Evolutionary conservation across 2,113 vertebrate genomes (phyloP).

Genomic region (Phyllostomus discolor): DNA sequence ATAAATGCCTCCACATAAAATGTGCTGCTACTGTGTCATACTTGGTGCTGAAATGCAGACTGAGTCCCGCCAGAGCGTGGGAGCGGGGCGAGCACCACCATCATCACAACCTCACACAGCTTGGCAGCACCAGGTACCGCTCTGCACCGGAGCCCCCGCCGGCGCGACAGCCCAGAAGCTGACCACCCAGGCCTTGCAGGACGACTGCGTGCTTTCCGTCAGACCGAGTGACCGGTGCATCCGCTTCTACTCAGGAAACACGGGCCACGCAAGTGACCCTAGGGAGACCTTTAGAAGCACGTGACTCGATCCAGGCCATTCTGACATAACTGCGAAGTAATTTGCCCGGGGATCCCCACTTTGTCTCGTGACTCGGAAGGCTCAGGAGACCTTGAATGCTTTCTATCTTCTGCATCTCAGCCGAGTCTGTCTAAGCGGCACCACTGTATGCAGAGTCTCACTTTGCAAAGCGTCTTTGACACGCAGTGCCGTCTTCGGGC

Average conservation of each 20-base stretch:
- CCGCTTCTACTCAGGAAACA: too few species aligned
- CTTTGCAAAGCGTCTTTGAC: not conserved
- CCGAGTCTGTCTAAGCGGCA: not conserved
- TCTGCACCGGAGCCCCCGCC: not conserved
- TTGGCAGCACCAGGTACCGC: not conserved
- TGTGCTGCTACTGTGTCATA: not conserved
- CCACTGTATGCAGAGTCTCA: not conserved
- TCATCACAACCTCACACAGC: not conserved
- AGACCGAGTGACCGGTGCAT: not conserved
- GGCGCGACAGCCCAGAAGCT: not conserved
- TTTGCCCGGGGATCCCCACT: not conserved
- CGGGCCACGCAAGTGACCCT: not conserved
- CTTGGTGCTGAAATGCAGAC: not conserved
- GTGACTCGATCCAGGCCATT: not conserved
- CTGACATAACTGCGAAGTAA: not conserved
- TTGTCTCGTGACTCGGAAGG: not conserved
- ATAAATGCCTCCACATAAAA: not conserved
- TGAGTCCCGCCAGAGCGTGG: not conserved
- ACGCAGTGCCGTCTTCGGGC: not conserved
- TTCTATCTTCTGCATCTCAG: not conserved
- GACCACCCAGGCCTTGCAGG: not conserved
- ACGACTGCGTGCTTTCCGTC: not conserved
- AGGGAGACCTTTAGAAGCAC: not conserved
- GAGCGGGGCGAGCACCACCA: not conserved
- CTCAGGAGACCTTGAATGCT: too few species aligned